Conservation (phyloP, 2,888 invertebrate genomes). For the Tuta absoluta region DNA sequence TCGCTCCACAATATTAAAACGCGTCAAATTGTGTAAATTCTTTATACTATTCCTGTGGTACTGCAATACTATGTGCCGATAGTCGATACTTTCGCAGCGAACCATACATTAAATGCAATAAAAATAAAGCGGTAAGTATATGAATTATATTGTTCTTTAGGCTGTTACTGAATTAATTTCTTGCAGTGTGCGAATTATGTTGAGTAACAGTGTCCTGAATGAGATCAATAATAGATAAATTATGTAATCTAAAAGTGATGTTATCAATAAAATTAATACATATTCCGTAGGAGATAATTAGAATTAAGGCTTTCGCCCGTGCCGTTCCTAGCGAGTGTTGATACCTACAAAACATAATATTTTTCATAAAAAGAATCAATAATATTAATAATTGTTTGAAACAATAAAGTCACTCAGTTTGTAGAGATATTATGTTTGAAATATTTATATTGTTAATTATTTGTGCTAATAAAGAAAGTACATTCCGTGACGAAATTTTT, state of each 20-base stretch:
- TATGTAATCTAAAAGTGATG: slow-evolving; percentile 28
- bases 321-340: slow-evolving; percentile 37
- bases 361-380: slow-evolving; percentile 22
- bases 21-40: background rate
- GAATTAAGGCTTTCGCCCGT: slow-evolving; percentile 34
- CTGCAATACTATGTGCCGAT: too few relatives aligned
- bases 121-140: background rate
- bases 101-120: background rate
- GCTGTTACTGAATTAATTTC: slow-evolving; percentile 3
- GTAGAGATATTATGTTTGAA: slow-evolving; percentile 30
- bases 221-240: slow-evolving; percentile 28
- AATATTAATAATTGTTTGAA: slow-evolving; percentile 17
- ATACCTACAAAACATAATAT: slow-evolving; percentile 31
- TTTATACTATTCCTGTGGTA: background rate
- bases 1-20: background rate
- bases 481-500: slow-evolving; percentile 11
- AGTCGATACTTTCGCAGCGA: background rate
- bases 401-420: slow-evolving; percentile 27
- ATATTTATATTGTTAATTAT: slow-evolving; percentile 25
- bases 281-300: slow-evolving; percentile 27
- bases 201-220: background rate
- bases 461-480: slow-evolving; percentile 24
- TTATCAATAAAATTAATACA: slow-evolving; percentile 23
- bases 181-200: background rate
- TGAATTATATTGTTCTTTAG: slow-evolving; percentile 10